Evolutionary conservation across 2,888 invertebrate genomes (phyloP).

Genomic region (Meloe dianella): DNA sequence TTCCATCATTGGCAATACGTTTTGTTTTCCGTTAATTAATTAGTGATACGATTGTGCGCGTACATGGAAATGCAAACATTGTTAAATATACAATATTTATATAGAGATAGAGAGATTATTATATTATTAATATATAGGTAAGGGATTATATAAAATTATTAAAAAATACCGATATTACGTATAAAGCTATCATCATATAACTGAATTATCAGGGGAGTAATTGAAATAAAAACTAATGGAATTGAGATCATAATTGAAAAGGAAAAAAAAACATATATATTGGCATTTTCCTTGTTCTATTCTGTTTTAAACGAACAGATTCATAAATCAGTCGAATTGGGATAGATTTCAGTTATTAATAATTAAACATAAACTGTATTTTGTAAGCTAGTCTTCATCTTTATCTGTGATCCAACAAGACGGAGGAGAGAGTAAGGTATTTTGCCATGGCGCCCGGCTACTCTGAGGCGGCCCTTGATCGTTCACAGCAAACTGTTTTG

Average conservation of each 20-base stretch:
- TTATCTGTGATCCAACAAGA: too few species aligned
- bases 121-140: not conserved
- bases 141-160: slow-evolving; percentile 17
- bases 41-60: slow-evolving; percentile 27
- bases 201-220: not conserved
- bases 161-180: slow-evolving; percentile 14
- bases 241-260: not conserved
- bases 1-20: slow-evolving; percentile 28
- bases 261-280: slow-evolving; percentile 2
- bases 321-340: slow-evolving; percentile 1
- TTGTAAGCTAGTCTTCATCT: not conserved
- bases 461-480: too few species aligned
- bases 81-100: slow-evolving; percentile 5
- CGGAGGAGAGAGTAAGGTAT: too few species aligned
- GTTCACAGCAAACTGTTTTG: too few species aligned
- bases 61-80: slow-evolving; percentile 29
- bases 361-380: not conserved
- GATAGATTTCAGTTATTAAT: not conserved
- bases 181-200: not conserved
- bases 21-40: slow-evolving; percentile 16
- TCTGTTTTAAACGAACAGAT: not conserved
- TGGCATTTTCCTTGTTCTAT: not conserved
- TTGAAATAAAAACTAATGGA: not conserved
- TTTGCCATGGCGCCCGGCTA: too few species aligned
- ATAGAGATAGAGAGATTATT: slow-evolving; percentile 4